These are phyloP conservation scores for Myrmophylax atrothorax DNA, from an alignment of 2,113 vertebrate species.

Conservation along the genomic window DNA sequence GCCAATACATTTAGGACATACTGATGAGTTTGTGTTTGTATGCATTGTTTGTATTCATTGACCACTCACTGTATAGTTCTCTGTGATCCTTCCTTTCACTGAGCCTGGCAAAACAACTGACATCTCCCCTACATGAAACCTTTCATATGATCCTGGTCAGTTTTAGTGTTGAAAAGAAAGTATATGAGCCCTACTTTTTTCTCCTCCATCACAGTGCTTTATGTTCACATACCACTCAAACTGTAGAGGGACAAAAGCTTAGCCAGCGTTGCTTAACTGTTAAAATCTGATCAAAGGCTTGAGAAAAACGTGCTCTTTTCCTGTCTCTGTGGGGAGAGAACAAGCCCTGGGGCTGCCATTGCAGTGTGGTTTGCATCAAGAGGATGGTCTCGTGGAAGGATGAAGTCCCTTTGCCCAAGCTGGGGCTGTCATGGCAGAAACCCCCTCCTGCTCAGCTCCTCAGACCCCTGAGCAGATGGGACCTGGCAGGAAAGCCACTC, in stretches of 20 bases:
- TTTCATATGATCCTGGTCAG: no score
- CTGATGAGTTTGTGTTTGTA: background rate
- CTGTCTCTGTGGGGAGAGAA: background rate
- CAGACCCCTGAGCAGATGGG: background rate
- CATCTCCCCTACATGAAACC: background rate
- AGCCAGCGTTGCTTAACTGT: background rate
- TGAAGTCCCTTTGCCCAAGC: background rate
- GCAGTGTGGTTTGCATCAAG: background rate
- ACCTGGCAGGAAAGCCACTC: background rate
- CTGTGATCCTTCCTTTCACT: background rate
- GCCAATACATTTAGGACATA: background rate
- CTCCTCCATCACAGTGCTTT: background rate
- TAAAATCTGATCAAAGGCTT: slow-evolving; percentile 8
- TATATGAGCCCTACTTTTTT: background rate
- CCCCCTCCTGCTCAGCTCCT: background rate
- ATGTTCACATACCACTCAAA: background rate
- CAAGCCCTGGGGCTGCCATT: background rate
- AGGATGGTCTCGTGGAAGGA: fast-evolving
- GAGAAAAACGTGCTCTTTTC: background rate
- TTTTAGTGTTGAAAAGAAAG: background rate
- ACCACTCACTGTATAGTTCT: background rate
- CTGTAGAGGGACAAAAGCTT: background rate
- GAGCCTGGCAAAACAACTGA: background rate
- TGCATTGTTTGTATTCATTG: background rate
- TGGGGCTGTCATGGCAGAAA: fast-evolving